Conservation (phyloP, 1,140 invertebrate genomes). For the Drosophila kohkoa region DNA sequence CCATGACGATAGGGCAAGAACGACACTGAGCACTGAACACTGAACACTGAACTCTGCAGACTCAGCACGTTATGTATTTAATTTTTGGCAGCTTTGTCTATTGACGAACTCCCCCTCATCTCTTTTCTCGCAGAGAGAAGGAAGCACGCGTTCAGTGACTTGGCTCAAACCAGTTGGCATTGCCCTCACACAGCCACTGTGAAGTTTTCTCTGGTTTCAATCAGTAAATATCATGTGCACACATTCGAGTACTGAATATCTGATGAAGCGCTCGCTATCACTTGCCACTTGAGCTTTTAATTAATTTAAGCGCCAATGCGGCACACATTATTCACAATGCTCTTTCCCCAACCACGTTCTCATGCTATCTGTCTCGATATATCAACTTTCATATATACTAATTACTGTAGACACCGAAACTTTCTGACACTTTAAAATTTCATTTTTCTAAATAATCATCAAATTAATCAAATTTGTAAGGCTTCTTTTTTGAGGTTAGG, state of each 20-base stretch:
- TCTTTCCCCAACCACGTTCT: background rate
- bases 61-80: slow-evolving; percentile 14
- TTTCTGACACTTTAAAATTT: no score
- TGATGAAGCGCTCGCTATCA: slow-evolving; percentile 33
- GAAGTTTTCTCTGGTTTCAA: slow-evolving; percentile 59
- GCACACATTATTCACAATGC: background rate
- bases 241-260: slow-evolving; percentile 13
- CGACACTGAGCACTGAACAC: background rate
- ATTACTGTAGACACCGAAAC: background rate
- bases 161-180: slow-evolving; percentile 59
- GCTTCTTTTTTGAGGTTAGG: slow-evolving; percentile 1
- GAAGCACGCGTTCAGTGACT: slow-evolving; percentile 38
- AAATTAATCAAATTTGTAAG: background rate
- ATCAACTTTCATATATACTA: background rate
- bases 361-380: background rate
- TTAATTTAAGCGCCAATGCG: slow-evolving; percentile 37
- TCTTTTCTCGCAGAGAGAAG: background rate
- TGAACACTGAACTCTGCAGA: background rate
- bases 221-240: slow-evolving; percentile 36
- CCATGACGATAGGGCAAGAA: slow-evolving; percentile 37
- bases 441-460: background rate
- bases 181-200: slow-evolving; percentile 53
- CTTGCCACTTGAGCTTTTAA: slow-evolving; percentile 52
- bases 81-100: slow-evolving; percentile 39
- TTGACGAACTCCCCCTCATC: background rate